Conservation (phyloP, 1,140 invertebrate species). For the Bombus vancouverensis region DNA sequence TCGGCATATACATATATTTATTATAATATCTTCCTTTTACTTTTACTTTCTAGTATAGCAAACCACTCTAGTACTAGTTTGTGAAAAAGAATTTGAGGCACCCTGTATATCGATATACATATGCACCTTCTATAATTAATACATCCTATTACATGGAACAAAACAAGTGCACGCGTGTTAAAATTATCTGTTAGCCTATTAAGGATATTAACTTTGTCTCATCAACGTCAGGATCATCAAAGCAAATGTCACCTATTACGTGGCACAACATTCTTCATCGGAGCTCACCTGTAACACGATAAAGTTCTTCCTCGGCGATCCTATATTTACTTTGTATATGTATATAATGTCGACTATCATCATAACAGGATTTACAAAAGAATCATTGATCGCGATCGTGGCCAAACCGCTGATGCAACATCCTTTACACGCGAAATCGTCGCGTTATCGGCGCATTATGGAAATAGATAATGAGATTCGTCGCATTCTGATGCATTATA, state of each 20-base stretch:
- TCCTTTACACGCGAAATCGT: not conserved
- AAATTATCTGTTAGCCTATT: not conserved
- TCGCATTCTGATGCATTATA: not conserved
- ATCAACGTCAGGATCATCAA: not conserved
- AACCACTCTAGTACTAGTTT: too few species aligned
- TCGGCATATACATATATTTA: too few species aligned
- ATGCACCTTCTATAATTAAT: not conserved
- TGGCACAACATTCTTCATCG: not conserved
- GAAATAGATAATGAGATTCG: slow-evolving; percentile 19
- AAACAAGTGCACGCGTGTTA: not conserved
- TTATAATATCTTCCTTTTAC: not conserved
- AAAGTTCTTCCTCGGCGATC: too few species aligned
- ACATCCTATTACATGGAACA: not conserved
- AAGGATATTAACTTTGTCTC: not conserved
- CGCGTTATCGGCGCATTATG: slow-evolving; percentile 32
- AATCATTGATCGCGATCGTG: not conserved
- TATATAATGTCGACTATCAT: not conserved
- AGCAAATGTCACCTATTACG: slow-evolving; percentile 3
- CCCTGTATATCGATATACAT: not conserved
- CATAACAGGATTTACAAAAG: not conserved
- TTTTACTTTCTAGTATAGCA: not conserved
- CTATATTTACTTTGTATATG: too few species aligned
- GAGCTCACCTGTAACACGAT: not conserved
- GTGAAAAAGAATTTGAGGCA: not conserved
- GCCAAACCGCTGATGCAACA: not conserved